Conservation (phyloP, 2,113 vertebrate genomes). For the Scalopus aquaticus region DNA sequence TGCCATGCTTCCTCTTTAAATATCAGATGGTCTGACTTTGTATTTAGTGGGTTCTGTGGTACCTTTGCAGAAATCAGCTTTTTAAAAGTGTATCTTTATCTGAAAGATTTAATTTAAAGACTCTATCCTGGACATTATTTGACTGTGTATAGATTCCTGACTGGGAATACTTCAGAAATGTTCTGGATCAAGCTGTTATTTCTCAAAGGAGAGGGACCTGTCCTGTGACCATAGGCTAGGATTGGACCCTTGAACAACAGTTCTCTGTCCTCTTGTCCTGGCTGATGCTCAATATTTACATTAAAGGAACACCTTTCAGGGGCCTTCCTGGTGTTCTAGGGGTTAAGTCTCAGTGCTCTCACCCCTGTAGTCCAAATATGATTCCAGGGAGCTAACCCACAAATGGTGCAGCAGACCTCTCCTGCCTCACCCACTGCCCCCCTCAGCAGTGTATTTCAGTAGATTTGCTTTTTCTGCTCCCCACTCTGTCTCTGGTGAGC, state of each 20-base stretch:
- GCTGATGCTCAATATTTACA: not conserved
- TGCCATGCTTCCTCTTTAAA: slow-evolving; percentile 91
- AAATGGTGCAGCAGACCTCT: no score
- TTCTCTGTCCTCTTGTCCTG: not conserved
- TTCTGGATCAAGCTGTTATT: not conserved
- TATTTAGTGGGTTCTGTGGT: slow-evolving; percentile 90
- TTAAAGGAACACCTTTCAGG: not conserved
- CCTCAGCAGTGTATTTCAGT: no score
- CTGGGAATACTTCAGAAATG: not conserved
- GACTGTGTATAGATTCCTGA: not conserved
- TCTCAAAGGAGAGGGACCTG: not conserved
- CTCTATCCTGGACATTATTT: not conserved
- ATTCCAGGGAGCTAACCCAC: no score
- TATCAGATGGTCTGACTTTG: slow-evolving; percentile 87
- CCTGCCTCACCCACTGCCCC: no score
- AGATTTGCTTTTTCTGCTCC: no score
- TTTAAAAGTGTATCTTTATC: slow-evolving; percentile 93
- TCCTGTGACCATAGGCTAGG: no score
- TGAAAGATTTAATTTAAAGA: slow-evolving; percentile 89
- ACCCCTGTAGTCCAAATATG: no score
- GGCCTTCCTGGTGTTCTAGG: no score
- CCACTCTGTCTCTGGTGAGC: no score
- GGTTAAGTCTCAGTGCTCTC: no score
- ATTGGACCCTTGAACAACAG: not conserved
- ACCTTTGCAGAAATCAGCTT: slow-evolving; percentile 89